phyloP scores from a whole-genome alignment of 2,797 vertebrate genomes.

The Eleutherodactylus coqui region DNA sequence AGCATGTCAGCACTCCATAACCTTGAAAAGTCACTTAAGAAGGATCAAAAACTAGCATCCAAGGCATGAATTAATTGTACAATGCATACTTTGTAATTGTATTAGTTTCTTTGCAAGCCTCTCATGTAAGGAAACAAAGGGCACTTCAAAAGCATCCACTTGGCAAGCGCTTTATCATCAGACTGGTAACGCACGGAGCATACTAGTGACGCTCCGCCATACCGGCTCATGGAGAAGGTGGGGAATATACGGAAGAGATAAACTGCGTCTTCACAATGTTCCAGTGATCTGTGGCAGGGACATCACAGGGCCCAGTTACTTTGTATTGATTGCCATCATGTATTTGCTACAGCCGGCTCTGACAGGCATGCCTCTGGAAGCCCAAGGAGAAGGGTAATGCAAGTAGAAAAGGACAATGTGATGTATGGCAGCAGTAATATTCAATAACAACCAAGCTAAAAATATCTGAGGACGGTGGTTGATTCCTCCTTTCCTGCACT shows the following conservation, averaged over 20 bases:
- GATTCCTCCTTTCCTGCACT: not conserved
- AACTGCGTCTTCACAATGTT: not conserved
- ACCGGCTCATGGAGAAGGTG: not conserved
- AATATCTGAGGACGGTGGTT: slow-evolving; percentile 1
- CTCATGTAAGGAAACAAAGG: slow-evolving; percentile 19
- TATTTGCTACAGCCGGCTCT: not conserved
- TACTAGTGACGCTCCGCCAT: slow-evolving; percentile 1
- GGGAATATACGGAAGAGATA: not conserved
- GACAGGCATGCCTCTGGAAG: not conserved
- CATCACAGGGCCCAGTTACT: not conserved
- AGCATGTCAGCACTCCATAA: slow-evolving; percentile 20
- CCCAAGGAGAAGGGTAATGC: slow-evolving; percentile 3
- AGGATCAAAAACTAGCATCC: slow-evolving; percentile 12
- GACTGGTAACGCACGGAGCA: not conserved
- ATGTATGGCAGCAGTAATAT: slow-evolving; percentile 2
- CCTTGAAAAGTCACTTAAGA: slow-evolving; percentile 21
- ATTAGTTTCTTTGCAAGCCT: slow-evolving; percentile 5
- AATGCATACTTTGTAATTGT: slow-evolving; percentile 15
- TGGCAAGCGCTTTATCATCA: not conserved
- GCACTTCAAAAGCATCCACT: not conserved
- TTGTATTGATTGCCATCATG: slow-evolving; percentile 3
- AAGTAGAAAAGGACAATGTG: not conserved
- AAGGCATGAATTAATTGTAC: not conserved
- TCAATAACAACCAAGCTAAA: slow-evolving; percentile 9
- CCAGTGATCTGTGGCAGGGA: slow-evolving; percentile 7